phyloP scores from a whole-genome alignment of 2,797 vertebrate species.

The Geotrypetes seraphini region DNA sequence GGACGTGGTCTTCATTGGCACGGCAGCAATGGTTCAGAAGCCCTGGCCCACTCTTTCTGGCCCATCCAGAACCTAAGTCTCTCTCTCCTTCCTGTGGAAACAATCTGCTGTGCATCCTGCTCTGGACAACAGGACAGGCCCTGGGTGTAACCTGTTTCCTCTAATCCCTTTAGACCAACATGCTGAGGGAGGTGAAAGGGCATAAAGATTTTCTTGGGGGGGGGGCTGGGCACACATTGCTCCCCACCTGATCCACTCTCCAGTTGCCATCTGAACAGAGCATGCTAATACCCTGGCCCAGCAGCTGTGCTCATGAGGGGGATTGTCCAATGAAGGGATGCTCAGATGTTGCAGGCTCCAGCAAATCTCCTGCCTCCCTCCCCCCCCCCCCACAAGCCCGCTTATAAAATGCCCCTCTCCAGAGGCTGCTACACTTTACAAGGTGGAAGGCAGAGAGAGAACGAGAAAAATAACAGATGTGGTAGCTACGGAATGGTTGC shows the following conservation, averaged over 20 bases:
- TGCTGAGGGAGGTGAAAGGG: not conserved
- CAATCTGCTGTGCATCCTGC: not conserved
- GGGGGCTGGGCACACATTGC: too few species aligned
- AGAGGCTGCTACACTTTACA: too few species aligned
- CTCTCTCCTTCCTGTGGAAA: too few species aligned
- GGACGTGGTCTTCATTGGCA: too few species aligned
- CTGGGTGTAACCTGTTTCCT: conserved; percentile 8
- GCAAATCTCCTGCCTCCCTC: not conserved
- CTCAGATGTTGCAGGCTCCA: not conserved
- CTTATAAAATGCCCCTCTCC: too few species aligned
- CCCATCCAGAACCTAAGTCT: too few species aligned
- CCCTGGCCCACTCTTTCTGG: too few species aligned
- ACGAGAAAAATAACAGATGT: too few species aligned
- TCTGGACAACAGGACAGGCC: conserved; percentile 1
- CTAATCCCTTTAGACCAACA: conserved; percentile 2
- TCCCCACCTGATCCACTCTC: too few species aligned
- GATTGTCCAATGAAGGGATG: not conserved
- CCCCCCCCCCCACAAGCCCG: too few species aligned
- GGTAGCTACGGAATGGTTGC: not conserved
- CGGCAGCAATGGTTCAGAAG: too few species aligned
- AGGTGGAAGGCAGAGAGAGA: too few species aligned
- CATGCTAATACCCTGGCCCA: not conserved
- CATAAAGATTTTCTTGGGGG: not conserved
- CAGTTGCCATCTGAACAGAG: rapidly evolving
- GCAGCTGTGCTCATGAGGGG: not conserved